Percentiles rank a stretch among this genome's conserved stretches.
phyloP scores from a whole-genome alignment of 2,888 invertebrate genomes.

The Synergus japonicus region DNA sequence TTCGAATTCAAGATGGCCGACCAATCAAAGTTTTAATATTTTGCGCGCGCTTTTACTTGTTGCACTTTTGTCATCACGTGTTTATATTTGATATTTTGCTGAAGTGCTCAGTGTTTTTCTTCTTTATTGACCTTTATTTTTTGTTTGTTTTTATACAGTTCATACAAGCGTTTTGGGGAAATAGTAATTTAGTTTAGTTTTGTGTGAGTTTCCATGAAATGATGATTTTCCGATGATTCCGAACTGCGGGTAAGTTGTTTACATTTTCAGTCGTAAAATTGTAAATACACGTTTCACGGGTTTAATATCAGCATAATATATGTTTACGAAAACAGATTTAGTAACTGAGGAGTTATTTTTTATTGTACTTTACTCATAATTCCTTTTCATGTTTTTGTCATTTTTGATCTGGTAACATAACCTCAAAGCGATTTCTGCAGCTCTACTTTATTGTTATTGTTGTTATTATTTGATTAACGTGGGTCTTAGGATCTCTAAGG shows the following conservation, averaged over 20 bases:
- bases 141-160: background rate
- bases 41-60: background rate
- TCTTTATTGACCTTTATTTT: background rate
- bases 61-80: background rate
- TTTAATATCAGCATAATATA: background rate
- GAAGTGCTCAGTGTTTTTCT: background rate
- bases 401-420: background rate
- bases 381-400: background rate
- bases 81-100: background rate
- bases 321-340: background rate
- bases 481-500: background rate
- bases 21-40: background rate
- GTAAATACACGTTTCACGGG: background rate
- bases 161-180: background rate
- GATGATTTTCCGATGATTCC: background rate
- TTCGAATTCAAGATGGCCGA: background rate
- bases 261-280: background rate
- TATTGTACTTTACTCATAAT: background rate
- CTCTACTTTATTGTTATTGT: no score
- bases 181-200: background rate
- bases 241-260: background rate
- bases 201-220: background rate
- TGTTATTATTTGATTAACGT: no score
- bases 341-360: no score
- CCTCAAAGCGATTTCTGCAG: background rate